Evolutionary conservation across 2,888 invertebrate genomes (phyloP).

Genomic region (Brachyptera risi): DNA sequence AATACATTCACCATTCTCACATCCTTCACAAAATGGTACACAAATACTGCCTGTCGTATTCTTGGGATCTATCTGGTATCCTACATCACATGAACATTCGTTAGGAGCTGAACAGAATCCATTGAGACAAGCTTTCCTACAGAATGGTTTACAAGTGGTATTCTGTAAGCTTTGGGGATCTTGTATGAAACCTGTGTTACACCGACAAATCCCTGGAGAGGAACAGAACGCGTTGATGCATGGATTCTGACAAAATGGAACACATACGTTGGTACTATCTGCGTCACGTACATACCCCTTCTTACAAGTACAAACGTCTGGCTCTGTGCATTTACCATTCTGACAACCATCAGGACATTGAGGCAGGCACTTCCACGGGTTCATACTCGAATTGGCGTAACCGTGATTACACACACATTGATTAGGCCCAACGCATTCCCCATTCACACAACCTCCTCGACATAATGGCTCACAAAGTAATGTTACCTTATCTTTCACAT

Average conservation of each 20-base stretch:
- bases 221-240: slow-evolving; percentile 49
- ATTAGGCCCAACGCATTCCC: slow-evolving; percentile 43
- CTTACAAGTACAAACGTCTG: slow-evolving; percentile 45
- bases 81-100: slow-evolving; percentile 44
- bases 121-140: slow-evolving; percentile 44
- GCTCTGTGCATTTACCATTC: slow-evolving; percentile 60
- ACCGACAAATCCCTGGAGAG: slow-evolving; percentile 53
- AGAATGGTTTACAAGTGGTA: slow-evolving; percentile 23
- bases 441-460: slow-evolving; percentile 44
- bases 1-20: slow-evolving; percentile 20
- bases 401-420: slow-evolving; percentile 34
- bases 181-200: slow-evolving; percentile 48
- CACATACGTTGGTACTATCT: neutral
- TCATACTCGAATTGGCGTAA: slow-evolving; percentile 39
- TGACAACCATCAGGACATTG: slow-evolving; percentile 62
- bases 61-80: slow-evolving; percentile 32
- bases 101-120: slow-evolving; percentile 46
- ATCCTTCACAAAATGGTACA: slow-evolving; percentile 5
- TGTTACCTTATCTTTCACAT: slow-evolving; percentile 40
- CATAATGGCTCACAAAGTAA: slow-evolving; percentile 47
- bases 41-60: slow-evolving; percentile 32
- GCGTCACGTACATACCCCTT: slow-evolving; percentile 36
- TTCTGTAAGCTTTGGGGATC: slow-evolving; percentile 38
- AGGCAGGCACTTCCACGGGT: slow-evolving; percentile 53
- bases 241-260: slow-evolving; percentile 40